These are phyloP conservation scores for Venustaconcha ellipsiformis DNA, from an alignment of 1,140 invertebrate species.

Conservation along the genomic window DNA sequence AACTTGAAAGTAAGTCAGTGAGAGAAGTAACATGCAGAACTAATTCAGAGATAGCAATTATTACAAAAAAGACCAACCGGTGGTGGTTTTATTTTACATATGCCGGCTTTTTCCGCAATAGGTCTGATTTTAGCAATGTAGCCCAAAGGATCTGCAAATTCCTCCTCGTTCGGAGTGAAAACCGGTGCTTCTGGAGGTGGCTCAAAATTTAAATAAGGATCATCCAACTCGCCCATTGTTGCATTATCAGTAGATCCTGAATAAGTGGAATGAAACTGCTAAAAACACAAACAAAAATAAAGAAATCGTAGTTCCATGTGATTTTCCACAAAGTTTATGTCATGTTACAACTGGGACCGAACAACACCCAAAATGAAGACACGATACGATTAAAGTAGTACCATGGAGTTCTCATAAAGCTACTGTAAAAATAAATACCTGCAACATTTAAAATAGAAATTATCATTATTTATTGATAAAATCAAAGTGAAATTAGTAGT, in stretches of 20 bases:
- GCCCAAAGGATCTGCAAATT: conserved; percentile 92
- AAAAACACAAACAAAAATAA: conserved; percentile 17
- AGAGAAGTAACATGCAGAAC: no score
- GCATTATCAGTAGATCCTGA: background rate
- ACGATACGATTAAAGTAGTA: no score
- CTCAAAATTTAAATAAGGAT: conserved; percentile 59
- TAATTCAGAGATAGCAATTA: no score
- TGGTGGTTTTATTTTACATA: conserved; percentile 92
- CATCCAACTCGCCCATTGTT: conserved; percentile 33
- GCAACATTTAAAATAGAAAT: no score
- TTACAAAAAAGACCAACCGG: conserved; percentile 65
- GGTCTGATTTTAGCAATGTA: conserved; percentile 90
- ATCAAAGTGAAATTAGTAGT: no score
- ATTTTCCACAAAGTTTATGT: no score
- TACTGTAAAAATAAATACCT: no score
- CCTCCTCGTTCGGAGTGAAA: conserved; percentile 87
- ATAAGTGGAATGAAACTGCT: background rate
- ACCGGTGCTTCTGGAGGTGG: conserved; percentile 82
- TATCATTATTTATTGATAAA: no score
- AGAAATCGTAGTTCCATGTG: background rate
- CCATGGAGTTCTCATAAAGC: no score
- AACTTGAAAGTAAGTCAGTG: no score
- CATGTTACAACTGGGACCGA: conserved; percentile 25
- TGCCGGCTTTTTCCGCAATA: conserved; percentile 85
- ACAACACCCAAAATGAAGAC: conserved; percentile 32